These are phyloP conservation scores for Drosophila kikkawai DNA, from an alignment of 1,140 invertebrate genomes.

Conservation along the genomic window DNA sequence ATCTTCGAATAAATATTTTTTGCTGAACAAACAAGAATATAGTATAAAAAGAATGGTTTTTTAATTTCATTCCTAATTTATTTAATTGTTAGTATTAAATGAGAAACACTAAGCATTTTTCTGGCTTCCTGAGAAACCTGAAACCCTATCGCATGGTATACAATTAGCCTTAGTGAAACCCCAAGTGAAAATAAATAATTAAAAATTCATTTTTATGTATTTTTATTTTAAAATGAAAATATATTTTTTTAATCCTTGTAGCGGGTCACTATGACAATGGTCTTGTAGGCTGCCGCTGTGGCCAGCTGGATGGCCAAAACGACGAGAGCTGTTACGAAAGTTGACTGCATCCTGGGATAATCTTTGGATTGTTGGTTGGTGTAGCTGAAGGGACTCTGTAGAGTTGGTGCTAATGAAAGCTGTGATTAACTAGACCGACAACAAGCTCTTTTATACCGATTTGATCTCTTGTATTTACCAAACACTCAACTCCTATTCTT, in stretches of 20 bases:
- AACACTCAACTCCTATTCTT: not conserved
- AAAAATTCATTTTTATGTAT: not conserved
- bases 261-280: not conserved
- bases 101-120: not conserved
- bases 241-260: not conserved
- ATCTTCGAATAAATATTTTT: too few relatives aligned
- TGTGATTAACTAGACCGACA: not conserved
- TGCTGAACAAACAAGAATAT: too few relatives aligned
- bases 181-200: too few relatives aligned
- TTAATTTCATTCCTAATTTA: too few relatives aligned
- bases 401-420: not conserved
- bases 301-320: not conserved
- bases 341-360: not conserved
- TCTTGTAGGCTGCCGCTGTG: not conserved
- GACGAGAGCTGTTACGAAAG: conserved; percentile 1
- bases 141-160: not conserved
- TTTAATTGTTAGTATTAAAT: not conserved
- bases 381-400: not conserved
- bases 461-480: not conserved
- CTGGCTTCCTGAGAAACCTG: not conserved
- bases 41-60: too few relatives aligned
- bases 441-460: conserved; percentile 2
- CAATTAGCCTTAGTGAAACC: too few relatives aligned
- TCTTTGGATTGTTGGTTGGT: not conserved
- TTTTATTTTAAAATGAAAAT: not conserved